A percentile compares a stretch with the other conserved stretches of the same genome.
These are phyloP conservation scores for Cantharis nigra DNA, from an alignment of 2,888 invertebrate species.

Conservation along the genomic window DNA sequence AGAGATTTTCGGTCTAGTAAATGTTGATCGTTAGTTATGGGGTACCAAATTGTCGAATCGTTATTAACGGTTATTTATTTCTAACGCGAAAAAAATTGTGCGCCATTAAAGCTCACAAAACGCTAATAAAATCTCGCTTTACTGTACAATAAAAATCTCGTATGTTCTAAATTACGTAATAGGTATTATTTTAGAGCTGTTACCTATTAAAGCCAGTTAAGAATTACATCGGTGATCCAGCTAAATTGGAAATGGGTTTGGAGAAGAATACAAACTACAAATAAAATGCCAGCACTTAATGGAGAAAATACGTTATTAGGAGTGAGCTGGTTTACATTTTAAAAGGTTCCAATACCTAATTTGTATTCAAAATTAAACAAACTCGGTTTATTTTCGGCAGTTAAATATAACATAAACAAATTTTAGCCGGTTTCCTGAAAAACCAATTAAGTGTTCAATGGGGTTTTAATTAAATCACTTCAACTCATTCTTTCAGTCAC, in stretches of 20 bases:
- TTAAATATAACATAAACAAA: not conserved
- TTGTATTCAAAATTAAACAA: constrained; percentile 1
- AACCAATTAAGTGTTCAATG: not conserved
- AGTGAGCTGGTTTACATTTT: not conserved
- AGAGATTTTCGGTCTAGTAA: not conserved
- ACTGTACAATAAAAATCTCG: constrained; percentile 5
- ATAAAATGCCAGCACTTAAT: constrained; percentile 36
- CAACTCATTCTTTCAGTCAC: too few relatives aligned
- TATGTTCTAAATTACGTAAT: constrained; percentile 5
- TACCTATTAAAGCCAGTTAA: constrained; percentile 33
- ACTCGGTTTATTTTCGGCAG: not conserved
- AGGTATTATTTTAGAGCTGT: constrained; percentile 15
- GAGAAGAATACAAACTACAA: constrained; percentile 42
- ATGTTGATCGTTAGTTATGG: not conserved
- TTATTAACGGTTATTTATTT: not conserved
- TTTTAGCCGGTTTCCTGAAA: not conserved
- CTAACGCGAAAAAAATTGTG: not conserved
- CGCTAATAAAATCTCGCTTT: not conserved
- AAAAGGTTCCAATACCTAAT: not conserved
- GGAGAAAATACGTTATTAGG: constrained; percentile 17
- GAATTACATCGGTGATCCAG: constrained; percentile 44
- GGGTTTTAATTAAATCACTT: not conserved
- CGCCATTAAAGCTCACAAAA: not conserved
- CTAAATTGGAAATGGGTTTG: constrained; percentile 43
- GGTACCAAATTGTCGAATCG: not conserved